Evolutionary conservation across 2,113 vertebrate genomes (phyloP).

Genomic region (Siniperca knerii): DNA sequence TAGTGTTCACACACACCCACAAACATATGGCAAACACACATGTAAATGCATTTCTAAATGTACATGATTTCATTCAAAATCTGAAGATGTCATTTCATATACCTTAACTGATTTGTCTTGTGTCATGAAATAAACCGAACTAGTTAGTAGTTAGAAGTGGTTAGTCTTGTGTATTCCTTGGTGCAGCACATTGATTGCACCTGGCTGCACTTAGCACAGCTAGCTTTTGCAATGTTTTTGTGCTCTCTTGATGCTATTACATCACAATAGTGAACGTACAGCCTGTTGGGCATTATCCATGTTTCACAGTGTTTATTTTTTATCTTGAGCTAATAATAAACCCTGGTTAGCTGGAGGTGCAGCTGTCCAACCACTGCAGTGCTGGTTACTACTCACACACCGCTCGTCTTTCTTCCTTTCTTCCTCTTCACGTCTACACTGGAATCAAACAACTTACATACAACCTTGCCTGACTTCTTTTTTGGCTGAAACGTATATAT

Average conservation of each 20-base stretch:
- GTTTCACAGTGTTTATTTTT: background rate
- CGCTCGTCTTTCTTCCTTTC: background rate
- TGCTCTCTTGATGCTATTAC: background rate
- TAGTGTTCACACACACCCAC: conserved; percentile 30
- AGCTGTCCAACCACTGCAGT: background rate
- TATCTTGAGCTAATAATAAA: background rate
- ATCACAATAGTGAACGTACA: background rate
- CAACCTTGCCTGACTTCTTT: background rate
- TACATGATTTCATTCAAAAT: background rate
- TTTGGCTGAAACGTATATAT: too few species aligned
- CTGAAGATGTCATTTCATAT: background rate
- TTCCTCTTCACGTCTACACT: background rate
- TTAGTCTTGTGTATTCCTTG: background rate
- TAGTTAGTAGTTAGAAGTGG: background rate
- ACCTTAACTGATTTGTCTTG: background rate
- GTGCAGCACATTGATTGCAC: background rate
- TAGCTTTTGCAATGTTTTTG: background rate
- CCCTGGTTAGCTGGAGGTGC: background rate
- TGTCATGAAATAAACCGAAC: background rate
- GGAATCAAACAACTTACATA: background rate
- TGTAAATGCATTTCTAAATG: background rate
- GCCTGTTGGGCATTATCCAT: background rate
- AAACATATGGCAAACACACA: background rate
- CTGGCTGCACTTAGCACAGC: background rate
- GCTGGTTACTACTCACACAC: background rate